Conservation (phyloP, 2,113 vertebrate genomes). For the Equus quagga region DNA sequence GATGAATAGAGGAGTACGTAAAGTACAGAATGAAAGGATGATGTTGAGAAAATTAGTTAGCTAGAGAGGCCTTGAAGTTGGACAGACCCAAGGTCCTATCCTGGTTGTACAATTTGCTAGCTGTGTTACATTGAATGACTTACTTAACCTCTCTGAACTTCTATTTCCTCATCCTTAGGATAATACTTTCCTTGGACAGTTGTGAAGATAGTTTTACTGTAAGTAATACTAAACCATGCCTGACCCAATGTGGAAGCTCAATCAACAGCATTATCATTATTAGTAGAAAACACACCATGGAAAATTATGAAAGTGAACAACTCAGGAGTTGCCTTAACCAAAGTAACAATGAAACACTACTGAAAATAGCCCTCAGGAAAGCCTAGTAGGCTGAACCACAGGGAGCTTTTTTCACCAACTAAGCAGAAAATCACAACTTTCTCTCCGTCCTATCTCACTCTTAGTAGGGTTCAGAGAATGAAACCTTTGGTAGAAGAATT, state of each 20-base stretch:
- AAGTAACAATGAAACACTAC: not conserved
- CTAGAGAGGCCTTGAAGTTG: not conserved
- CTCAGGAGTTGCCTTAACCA: not conserved
- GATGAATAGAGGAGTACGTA: not conserved
- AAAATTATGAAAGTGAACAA: slow-evolving; percentile 23
- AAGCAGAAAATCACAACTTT: not conserved
- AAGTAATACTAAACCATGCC: not conserved
- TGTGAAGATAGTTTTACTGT: not conserved
- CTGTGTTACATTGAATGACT: not conserved
- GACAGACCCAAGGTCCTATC: not conserved
- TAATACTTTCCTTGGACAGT: not conserved
- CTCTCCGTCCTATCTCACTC: not conserved
- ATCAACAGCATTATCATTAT: not conserved
- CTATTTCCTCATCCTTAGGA: not conserved
- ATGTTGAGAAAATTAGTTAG: not conserved
- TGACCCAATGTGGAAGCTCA: not conserved
- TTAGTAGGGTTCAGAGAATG: not conserved
- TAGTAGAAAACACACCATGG: not conserved
- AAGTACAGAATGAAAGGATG: not conserved
- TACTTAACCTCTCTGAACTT: not conserved
- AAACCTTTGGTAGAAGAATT: slow-evolving; percentile 28
- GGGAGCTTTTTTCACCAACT: not conserved
- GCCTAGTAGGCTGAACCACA: not conserved
- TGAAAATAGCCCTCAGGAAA: not conserved
- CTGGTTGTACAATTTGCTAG: not conserved